phyloP scores from a whole-genome alignment of 53 echinoderm and acorn worm genomes.

The Crossaster papposus region DNA sequence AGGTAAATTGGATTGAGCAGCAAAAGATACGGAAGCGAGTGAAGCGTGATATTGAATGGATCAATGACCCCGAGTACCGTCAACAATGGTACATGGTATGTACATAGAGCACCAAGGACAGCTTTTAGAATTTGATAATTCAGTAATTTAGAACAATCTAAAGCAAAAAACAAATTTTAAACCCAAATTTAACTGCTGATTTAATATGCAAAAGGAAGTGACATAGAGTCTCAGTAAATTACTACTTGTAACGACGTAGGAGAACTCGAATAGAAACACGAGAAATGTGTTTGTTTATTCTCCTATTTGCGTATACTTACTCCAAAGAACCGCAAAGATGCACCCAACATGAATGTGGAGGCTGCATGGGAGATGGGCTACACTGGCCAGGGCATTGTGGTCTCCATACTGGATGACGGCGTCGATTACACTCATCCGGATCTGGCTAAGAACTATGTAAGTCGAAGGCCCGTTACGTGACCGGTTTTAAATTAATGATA shows the following conservation, averaged over 20 bases:
- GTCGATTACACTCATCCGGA: conserved; percentile 86
- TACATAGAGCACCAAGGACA: neutral
- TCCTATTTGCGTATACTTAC: neutral
- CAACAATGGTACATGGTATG: conserved; percentile 94
- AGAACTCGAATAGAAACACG: too few species aligned
- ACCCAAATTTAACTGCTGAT: too few species aligned
- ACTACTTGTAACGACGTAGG: too few species aligned
- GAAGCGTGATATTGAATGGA: conserved; percentile 57
- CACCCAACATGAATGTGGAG: conserved; percentile 77
- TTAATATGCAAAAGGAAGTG: too few species aligned
- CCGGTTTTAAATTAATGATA: too few species aligned
- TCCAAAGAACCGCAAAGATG: conserved; percentile 38
- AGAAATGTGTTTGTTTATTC: too few species aligned
- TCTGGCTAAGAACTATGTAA: conserved; percentile 85
- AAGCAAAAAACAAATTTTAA: too few species aligned
- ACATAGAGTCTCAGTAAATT: too few species aligned
- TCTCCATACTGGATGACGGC: conserved; percentile 92
- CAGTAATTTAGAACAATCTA: too few species aligned
- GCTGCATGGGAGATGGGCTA: conserved; percentile 84
- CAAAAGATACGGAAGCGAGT: conserved; percentile 73
- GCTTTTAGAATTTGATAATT: neutral
- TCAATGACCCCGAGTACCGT: conserved; percentile 73
- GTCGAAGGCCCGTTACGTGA: conserved; percentile 53
- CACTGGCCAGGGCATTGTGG: conserved; percentile 85
- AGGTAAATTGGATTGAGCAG: conserved; percentile 93